Base-by-base conservation (phyloP, 1,140 invertebrate species). In the Aradophagus sp. region DNA sequence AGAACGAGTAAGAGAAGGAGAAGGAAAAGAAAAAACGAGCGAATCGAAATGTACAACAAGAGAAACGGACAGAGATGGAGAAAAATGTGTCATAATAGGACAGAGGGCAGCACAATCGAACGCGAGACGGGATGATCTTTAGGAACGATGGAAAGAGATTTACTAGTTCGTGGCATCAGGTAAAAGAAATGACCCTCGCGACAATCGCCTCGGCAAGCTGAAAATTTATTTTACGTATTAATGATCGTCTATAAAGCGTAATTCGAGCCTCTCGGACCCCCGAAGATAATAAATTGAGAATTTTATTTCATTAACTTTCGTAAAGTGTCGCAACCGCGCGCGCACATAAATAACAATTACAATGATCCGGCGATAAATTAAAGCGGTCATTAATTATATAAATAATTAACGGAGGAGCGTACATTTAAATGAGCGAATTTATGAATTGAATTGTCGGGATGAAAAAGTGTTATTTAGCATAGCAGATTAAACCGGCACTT, bases 161-260 rank as follows among this genome's bases (percentile, higher is more conserved):
- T 80, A 77, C 75, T 72, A 72, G 75, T 74, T 63, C 74, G 32
- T 39, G 23, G 31, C 52, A 41, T 62, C 27, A 39, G 39, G 45
- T 63, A 63, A n/a, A n/a, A 50, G 15, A 17, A 61, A 12, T 69
- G 70, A 75, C 69, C 74, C 55, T 48, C 42, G 66, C 76, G 73
- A 79, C 71, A 77, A 55, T 66, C 74, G 56, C 75, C 72, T 38
- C 38, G 56, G 38, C 58, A 20, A 17, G 19, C 39, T 23, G 15
- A 69, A 77, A 78, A 74, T 66, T 63, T 76, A 78, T 78, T 78
- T 62, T 69, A 71, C 76, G 55, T 38, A 78, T 77, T 79, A 80
- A 77, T 70, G 36, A 72, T 52, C 53, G 34, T 17, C 11, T n/a
- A n/a, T n/a, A n/a, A n/a, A n/a, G n/a, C n/a, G n/a, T n/a, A n/a